Conservation (phyloP, 1,140 invertebrate species). For the Chrysoperla carnea region DNA sequence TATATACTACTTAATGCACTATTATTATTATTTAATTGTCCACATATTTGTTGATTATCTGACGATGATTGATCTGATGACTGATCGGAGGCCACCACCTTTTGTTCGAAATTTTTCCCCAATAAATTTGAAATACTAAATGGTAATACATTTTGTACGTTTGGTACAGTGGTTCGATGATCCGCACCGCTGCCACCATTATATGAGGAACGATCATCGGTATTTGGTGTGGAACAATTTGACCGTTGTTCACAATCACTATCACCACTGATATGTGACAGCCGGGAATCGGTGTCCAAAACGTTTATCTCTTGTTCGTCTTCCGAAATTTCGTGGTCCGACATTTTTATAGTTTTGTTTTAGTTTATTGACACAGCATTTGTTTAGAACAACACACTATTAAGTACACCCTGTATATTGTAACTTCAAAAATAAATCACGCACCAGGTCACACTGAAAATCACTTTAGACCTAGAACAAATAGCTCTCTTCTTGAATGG, state of each 20-base stretch:
- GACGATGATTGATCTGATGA: constrained; percentile 19
- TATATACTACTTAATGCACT: constrained; percentile 14
- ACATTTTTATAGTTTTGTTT: constrained; percentile 12
- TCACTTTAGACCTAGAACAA: no score
- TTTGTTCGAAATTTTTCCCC: constrained; percentile 43
- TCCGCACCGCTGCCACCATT: constrained; percentile 7
- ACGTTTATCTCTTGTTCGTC: constrained; percentile 24
- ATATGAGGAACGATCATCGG: not conserved
- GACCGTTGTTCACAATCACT: constrained; percentile 21
- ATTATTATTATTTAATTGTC: constrained; percentile 26
- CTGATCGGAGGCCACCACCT: constrained; percentile 13
- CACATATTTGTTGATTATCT: constrained; percentile 27
- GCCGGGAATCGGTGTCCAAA: constrained; percentile 30
- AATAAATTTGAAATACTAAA: constrained; percentile 52
- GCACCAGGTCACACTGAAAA: not conserved
- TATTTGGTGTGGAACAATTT: constrained; percentile 23
- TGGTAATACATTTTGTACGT: constrained; percentile 22
- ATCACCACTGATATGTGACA: constrained; percentile 29
- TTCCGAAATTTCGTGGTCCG: constrained; percentile 21
- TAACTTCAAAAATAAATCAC: not conserved
- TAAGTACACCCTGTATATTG: constrained; percentile 21
- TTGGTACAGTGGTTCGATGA: constrained; percentile 26
- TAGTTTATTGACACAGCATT: no score
- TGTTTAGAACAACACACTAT: constrained; percentile 21
- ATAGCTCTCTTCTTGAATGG: no score